Evolutionary conservation across 2,113 vertebrate species (phyloP).

Genomic region (Physeter macrocephalus): DNA sequence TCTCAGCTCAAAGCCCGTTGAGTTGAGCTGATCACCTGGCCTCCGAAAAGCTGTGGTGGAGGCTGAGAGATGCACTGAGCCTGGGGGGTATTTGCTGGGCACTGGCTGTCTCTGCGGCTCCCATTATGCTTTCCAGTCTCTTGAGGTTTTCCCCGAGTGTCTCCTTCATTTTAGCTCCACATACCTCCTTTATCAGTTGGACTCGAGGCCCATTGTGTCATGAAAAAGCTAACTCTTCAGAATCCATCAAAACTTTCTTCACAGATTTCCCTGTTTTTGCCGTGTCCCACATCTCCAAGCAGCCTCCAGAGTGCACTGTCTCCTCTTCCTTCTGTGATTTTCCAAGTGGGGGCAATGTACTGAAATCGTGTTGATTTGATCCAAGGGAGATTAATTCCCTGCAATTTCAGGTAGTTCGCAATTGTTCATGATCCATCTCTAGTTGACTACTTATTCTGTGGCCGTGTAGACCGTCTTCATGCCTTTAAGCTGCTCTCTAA

Average conservation of each 20-base stretch:
- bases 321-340: not conserved
- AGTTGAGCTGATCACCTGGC: not conserved
- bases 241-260: not conserved
- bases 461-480: not conserved
- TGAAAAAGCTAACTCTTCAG: not conserved
- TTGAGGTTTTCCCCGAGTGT: not conserved
- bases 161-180: not conserved
- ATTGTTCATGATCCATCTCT: not conserved
- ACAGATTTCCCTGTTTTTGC: not conserved
- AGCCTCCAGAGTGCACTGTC: fast-evolving
- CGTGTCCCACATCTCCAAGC: not conserved
- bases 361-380: not conserved
- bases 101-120: fast-evolving
- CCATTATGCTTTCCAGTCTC: not conserved
- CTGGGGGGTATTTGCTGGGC: not conserved
- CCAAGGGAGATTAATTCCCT: not conserved
- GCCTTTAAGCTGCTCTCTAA: not conserved
- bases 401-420: not conserved
- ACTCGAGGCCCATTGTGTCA: not conserved
- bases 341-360: not conserved
- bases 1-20: not conserved
- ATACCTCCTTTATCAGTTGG: not conserved
- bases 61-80: not conserved
- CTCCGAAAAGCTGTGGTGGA: not conserved
- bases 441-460: not conserved